Percentiles rank a stretch among this genome's conserved stretches.
Conservation (phyloP, 1,140 invertebrate species). For the Penaeus vannamei region DNA sequence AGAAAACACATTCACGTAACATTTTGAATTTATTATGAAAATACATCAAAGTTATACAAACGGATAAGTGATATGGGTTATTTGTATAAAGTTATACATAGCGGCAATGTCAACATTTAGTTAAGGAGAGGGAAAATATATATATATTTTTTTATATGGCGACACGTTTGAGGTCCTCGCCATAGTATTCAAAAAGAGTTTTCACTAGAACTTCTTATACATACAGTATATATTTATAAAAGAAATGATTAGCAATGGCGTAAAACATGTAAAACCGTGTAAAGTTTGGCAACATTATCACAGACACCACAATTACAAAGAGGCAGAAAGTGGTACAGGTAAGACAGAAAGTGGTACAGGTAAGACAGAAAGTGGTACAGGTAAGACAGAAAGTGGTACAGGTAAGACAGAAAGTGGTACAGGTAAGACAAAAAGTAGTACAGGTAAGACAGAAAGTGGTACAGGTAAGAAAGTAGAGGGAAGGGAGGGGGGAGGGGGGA, state of each 20-base stretch:
- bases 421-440: background rate
- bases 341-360: background rate
- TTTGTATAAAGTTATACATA: conserved; percentile 16
- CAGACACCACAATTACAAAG: no score
- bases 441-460: background rate
- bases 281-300: no score
- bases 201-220: no score
- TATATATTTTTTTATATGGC: no score
- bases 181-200: no score
- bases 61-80: conserved; percentile 26
- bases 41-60: conserved; percentile 38
- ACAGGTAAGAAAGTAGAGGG: background rate
- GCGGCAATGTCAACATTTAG: background rate
- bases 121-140: no score
- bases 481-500: background rate
- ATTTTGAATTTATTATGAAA: conserved; percentile 30
- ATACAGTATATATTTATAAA: no score
- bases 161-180: no score
- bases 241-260: no score
- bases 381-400: background rate
- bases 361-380: background rate
- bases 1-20: background rate
- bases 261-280: no score
- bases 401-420: background rate
- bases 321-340: background rate